These are phyloP conservation scores for Dicranocentrus wangi DNA, from an alignment of 2,888 invertebrate genomes.

Conservation along the genomic window DNA sequence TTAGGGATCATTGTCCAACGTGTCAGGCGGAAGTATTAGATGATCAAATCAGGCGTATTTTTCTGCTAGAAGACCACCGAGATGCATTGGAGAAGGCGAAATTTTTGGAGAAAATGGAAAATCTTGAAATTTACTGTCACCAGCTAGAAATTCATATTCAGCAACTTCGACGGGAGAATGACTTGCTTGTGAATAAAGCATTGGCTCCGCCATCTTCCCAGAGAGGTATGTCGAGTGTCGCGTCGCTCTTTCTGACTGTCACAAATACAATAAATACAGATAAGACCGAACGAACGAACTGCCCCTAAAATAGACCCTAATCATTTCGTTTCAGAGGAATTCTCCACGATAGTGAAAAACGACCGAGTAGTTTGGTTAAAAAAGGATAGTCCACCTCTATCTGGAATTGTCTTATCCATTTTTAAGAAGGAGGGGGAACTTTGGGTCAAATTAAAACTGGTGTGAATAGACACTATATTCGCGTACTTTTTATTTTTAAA, in stretches of 20 bases:
- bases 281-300: no score
- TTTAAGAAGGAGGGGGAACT: conserved; percentile 61
- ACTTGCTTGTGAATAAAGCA: conserved; percentile 56
- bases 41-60: conserved; percentile 50
- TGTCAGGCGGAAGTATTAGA: conserved; percentile 57
- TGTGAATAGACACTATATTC: no score
- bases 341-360: conserved; percentile 65
- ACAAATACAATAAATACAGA: no score
- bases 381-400: conserved; percentile 49
- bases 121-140: conserved; percentile 64
- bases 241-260: no score
- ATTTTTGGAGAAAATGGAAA: conserved; percentile 60
- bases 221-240: conserved; percentile 21
- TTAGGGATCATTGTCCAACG: conserved; percentile 60
- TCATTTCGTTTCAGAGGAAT: conserved; percentile 48
- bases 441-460: conserved; percentile 65
- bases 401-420: conserved; percentile 57
- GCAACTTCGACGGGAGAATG: conserved; percentile 62
- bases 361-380: conserved; percentile 65
- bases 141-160: conserved; percentile 62
- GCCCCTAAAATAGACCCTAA: not conserved
- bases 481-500: no score
- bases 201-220: conserved; percentile 41
- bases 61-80: conserved; percentile 57
- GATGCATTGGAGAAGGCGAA: conserved; percentile 64